Conservation (phyloP, 2,888 invertebrate genomes). For the Epirrita christyi region DNA sequence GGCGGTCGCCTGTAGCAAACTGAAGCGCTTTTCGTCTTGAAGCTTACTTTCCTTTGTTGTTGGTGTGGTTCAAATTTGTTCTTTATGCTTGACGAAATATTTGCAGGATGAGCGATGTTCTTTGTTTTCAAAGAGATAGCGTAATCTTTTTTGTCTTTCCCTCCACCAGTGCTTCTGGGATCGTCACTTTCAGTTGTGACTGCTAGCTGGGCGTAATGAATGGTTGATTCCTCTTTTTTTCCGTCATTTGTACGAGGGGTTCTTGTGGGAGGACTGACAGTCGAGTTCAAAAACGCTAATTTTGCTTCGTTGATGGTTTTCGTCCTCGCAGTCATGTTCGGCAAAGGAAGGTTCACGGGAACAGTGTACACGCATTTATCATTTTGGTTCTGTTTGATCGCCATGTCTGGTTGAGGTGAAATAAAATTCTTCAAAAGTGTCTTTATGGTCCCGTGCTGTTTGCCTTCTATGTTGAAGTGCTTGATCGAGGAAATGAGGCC, state of each 20-base stretch:
- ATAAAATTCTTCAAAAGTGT: constrained; percentile 73
- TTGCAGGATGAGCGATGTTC: constrained; percentile 46
- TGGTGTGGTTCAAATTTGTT: constrained; percentile 69
- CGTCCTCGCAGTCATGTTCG: constrained; percentile 58
- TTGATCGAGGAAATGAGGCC: constrained; percentile 70
- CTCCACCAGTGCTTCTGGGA: constrained; percentile 79
- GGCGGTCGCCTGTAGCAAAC: constrained; percentile 74
- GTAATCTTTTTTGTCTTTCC: constrained; percentile 48
- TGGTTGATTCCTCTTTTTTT: constrained; percentile 53
- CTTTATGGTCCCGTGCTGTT: constrained; percentile 71
- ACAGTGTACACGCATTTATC: constrained; percentile 71
- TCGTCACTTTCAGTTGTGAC: constrained; percentile 73
- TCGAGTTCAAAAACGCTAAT: constrained; percentile 71
- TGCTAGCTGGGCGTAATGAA: constrained; percentile 76
- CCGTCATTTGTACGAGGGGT: constrained; percentile 38
- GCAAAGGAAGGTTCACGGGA: constrained; percentile 62
- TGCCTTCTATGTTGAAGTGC: constrained; percentile 62
- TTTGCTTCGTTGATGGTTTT: constrained; percentile 72
- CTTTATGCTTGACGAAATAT: constrained; percentile 52
- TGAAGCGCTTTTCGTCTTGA: constrained; percentile 84
- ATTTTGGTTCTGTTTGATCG: constrained; percentile 72
- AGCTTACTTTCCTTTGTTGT: constrained; percentile 84
- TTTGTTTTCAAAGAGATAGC: constrained; percentile 46
- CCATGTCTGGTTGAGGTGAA: constrained; percentile 71
- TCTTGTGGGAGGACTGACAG: constrained; percentile 45